phyloP scores from a whole-genome alignment of 1,140 invertebrate genomes.

The Orius insidiosus region DNA sequence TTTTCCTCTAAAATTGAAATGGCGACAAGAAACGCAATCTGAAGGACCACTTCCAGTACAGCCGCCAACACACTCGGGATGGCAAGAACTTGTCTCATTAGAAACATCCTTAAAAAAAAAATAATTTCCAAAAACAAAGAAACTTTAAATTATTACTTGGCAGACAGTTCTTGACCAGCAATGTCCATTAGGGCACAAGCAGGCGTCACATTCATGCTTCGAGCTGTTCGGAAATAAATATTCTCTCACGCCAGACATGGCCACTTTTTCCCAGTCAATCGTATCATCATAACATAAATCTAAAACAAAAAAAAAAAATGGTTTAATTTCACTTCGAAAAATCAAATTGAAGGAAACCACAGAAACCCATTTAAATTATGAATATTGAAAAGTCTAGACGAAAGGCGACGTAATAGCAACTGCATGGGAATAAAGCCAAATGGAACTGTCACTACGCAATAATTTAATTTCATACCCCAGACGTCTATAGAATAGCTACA shows the following conservation, averaged over 20 bases:
- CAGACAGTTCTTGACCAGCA: conserved; percentile 19
- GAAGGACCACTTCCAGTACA: conserved; percentile 17
- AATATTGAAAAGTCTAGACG: too few relatives aligned
- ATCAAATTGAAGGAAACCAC: too few relatives aligned
- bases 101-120: not conserved
- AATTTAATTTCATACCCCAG: too few relatives aligned
- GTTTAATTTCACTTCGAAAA: too few relatives aligned
- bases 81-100: conserved; percentile 9
- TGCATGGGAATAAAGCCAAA: too few relatives aligned
- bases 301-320: conserved; percentile 10
- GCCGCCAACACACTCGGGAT: conserved; percentile 20
- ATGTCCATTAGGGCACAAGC: conserved; percentile 5
- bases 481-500: too few relatives aligned
- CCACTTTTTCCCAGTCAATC: conserved; percentile 54
- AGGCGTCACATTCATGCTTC: not conserved
- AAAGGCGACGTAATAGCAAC: too few relatives aligned
- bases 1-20: conserved; percentile 11
- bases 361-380: too few relatives aligned
- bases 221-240: not conserved
- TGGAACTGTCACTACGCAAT: too few relatives aligned
- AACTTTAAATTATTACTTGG: conserved; percentile 13
- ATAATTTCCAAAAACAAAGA: not conserved
- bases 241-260: conserved; percentile 4
- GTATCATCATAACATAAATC: conserved; percentile 74
- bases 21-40: conserved; percentile 16